phyloP scores from a whole-genome alignment of 2,888 invertebrate genomes.

The Bhutanitis thaidina region DNA sequence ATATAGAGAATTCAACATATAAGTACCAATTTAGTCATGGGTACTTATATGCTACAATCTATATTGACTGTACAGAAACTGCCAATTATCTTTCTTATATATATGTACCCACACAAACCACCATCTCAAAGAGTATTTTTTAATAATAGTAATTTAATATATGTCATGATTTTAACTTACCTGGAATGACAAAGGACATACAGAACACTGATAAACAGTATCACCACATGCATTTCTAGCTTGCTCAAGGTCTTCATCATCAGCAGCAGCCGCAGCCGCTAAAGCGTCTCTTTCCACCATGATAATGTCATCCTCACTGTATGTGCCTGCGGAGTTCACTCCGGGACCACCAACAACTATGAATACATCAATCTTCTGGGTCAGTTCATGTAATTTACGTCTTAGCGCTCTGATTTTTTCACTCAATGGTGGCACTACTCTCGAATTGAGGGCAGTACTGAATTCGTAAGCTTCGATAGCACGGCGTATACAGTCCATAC shows the following conservation, averaged over 20 bases:
- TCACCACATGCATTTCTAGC: slow-evolving; percentile 56
- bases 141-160: too few relatives aligned
- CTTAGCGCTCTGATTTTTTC: slow-evolving; percentile 65
- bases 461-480: slow-evolving; percentile 60
- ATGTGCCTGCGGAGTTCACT: slow-evolving; percentile 44
- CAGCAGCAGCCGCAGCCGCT: slow-evolving; percentile 53
- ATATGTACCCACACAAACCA: too few relatives aligned
- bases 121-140: too few relatives aligned
- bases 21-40: too few relatives aligned
- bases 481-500: slow-evolving; percentile 50
- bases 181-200: slow-evolving; percentile 62
- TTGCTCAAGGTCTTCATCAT: slow-evolving; percentile 51
- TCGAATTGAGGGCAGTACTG: slow-evolving; percentile 42
- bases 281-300: slow-evolving; percentile 65
- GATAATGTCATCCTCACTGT: slow-evolving; percentile 68
- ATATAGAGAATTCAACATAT: too few relatives aligned
- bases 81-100: too few relatives aligned
- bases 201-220: slow-evolving; percentile 63
- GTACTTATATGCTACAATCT: too few relatives aligned
- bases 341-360: slow-evolving; percentile 65
- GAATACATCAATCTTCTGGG: slow-evolving; percentile 71
- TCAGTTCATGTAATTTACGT: slow-evolving; percentile 57
- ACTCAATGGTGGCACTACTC: slow-evolving; percentile 53
- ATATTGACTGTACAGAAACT: too few relatives aligned
- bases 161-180: slow-evolving; percentile 32